phyloP scores from a whole-genome alignment of 2,113 vertebrate species.

The Campylomormyrus tamandua region DNA sequence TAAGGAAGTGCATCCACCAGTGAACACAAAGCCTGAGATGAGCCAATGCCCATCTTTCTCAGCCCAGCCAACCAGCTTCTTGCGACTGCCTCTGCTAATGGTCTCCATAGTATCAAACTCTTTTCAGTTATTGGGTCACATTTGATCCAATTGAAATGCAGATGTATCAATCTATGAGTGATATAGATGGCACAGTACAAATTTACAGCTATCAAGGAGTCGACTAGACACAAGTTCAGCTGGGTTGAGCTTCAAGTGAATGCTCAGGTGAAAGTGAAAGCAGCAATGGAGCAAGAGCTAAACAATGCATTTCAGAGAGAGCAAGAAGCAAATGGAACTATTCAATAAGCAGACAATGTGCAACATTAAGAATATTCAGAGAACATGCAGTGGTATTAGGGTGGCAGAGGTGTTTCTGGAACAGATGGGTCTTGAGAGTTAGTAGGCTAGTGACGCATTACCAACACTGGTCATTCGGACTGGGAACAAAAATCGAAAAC shows the following conservation, averaged over 20 bases:
- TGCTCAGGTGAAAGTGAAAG: not conserved
- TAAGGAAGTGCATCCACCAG: not conserved
- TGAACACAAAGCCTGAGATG: not conserved
- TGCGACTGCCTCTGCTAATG: not conserved
- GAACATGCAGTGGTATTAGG: not conserved
- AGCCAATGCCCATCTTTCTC: not conserved
- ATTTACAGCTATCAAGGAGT: not conserved
- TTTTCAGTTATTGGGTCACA: not conserved
- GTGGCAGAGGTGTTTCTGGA: not conserved
- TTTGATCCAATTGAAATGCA: not conserved
- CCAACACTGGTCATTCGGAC: not conserved
- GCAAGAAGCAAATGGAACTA: not conserved
- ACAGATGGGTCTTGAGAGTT: not conserved
- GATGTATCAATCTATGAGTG: not conserved
- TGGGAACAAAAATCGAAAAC: not conserved
- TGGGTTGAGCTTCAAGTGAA: not conserved
- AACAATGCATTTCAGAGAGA: not conserved
- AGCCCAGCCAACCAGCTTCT: not conserved
- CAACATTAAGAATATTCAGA: not conserved
- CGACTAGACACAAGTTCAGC: not conserved
- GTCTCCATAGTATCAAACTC: not conserved
- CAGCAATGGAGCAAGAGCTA: not conserved
- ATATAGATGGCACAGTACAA: not conserved
- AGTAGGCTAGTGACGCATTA: not conserved
- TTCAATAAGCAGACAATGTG: not conserved